Evolutionary conservation across 2,113 vertebrate species (phyloP).

Genomic region (Anseranas semipalmata): DNA sequence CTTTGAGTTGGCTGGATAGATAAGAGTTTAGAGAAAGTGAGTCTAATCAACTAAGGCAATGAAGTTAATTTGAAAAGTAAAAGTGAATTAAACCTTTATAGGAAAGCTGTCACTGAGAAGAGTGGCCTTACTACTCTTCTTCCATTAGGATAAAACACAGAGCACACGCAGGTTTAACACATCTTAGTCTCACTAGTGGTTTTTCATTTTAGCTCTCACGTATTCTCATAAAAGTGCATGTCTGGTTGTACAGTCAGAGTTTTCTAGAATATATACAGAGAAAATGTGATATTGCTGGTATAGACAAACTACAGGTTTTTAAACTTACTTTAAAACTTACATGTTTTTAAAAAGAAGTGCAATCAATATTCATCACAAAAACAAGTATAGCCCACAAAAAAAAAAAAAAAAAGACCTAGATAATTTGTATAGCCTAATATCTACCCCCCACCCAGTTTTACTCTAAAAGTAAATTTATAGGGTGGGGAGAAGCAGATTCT

Average conservation of each 20-base stretch:
- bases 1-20: not conserved
- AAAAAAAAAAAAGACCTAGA: not conserved
- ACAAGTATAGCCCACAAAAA: fast-evolving
- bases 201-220: not conserved
- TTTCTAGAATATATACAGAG: not conserved
- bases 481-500: not conserved
- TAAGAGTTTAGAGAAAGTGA: not conserved
- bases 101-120: not conserved
- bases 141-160: not conserved
- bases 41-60: not conserved
- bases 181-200: not conserved
- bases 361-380: not conserved
- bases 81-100: not conserved
- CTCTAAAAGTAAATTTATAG: not conserved
- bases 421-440: not conserved
- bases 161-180: not conserved
- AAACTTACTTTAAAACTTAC: no score
- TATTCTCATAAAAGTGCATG: not conserved
- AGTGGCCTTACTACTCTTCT: not conserved
- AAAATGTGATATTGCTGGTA: not conserved
- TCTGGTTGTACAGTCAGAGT: not conserved
- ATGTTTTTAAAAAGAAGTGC: not conserved
- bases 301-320: no score
- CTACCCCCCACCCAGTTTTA: not conserved
- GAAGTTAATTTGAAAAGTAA: not conserved